Percentiles rank a stretch among this genome's conserved stretches.
Conservation (phyloP, 2,888 invertebrate species). For the Teinopalpus imperialis region DNA sequence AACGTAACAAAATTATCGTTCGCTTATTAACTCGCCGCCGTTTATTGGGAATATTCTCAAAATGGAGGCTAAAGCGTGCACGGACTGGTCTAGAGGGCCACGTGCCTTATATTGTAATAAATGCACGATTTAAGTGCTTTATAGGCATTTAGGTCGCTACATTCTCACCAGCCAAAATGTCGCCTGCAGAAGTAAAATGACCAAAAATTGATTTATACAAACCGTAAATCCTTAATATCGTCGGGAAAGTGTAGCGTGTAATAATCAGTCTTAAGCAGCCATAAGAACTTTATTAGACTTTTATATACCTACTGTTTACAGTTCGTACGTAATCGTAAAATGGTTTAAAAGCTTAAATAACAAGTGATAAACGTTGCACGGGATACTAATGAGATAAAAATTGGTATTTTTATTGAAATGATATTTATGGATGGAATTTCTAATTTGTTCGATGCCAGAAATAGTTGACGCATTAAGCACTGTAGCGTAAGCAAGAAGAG, state of each 20-base stretch:
- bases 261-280: constrained; percentile 10
- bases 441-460: not conserved
- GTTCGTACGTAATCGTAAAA: constrained; percentile 10
- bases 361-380: constrained; percentile 5
- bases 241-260: not conserved
- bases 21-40: constrained; percentile 14
- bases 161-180: not conserved
- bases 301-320: constrained; percentile 4
- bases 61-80: not conserved
- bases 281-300: constrained; percentile 13
- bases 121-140: not conserved
- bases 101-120: not conserved
- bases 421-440: not conserved
- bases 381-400: constrained; percentile 4
- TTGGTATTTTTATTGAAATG: not conserved
- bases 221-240: not conserved
- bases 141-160: not conserved
- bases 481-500: too few species aligned
- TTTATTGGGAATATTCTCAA: constrained; percentile 1
- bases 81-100: not conserved
- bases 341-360: constrained; percentile 2
- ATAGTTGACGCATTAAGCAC: not conserved
- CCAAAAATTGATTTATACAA: not conserved
- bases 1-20: constrained; percentile 14
- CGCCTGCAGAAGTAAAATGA: constrained; percentile 1